Conservation (phyloP, 2,113 vertebrate species). For the Labeo rohita region DNA sequence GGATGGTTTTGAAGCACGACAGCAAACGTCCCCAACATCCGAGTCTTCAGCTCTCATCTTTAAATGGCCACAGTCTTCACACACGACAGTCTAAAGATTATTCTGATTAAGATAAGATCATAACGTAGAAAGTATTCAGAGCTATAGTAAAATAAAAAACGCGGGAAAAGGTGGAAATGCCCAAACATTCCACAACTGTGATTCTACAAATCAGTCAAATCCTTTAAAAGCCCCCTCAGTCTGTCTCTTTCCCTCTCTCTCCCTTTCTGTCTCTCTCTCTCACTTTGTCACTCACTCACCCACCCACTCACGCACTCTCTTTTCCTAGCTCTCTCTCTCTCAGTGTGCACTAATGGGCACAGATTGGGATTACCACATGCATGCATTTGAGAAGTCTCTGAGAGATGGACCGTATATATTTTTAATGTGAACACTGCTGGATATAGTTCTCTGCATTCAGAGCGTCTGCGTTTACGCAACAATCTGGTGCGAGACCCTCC, state of each 20-base stretch:
- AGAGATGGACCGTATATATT: constrained; percentile 62
- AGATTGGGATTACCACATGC: constrained; percentile 80
- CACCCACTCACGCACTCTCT: constrained; percentile 36
- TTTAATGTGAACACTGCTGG: constrained; percentile 51
- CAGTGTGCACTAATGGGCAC: constrained; percentile 69
- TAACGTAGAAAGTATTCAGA: constrained; percentile 52
- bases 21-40: constrained; percentile 56
- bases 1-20: constrained; percentile 47
- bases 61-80: constrained; percentile 52
- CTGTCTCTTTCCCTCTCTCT: constrained; percentile 16
- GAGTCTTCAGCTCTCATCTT: constrained; percentile 68
- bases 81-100: constrained; percentile 42
- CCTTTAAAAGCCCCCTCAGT: constrained; percentile 77
- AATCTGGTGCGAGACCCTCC: constrained; percentile 57
- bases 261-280: constrained; percentile 34
- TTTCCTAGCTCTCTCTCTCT: constrained; percentile 53
- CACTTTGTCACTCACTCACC: not conserved
- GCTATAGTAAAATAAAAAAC: constrained; percentile 35
- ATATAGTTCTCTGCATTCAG: constrained; percentile 29
- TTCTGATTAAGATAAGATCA: constrained; percentile 15
- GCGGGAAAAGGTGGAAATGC: constrained; percentile 61
- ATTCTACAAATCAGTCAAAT: constrained; percentile 80
- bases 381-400: constrained; percentile 72
- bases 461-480: constrained; percentile 1
- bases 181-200: constrained; percentile 70